Evolutionary conservation across 1,140 invertebrate genomes (phyloP).

Genomic region (Cyclargus thomasi): DNA sequence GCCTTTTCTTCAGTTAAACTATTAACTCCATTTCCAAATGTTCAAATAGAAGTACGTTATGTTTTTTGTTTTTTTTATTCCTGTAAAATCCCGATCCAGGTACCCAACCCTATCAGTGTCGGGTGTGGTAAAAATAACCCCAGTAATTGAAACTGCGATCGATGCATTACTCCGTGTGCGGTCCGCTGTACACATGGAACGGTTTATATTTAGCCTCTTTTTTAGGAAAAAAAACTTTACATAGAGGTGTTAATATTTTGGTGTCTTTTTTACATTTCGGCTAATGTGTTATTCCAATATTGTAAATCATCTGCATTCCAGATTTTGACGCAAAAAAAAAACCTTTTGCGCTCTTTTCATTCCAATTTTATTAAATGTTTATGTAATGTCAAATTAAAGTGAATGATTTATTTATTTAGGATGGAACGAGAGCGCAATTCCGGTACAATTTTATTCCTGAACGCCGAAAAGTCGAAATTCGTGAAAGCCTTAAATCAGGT

Average conservation of each 20-base stretch:
- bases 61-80: too few relatives aligned
- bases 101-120: constrained; percentile 19
- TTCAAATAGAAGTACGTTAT: too few relatives aligned
- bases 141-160: constrained; percentile 54
- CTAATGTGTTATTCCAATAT: constrained; percentile 1
- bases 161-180: constrained; percentile 48
- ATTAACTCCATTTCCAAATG: too few relatives aligned
- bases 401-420: constrained; percentile 51
- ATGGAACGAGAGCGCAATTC: constrained; percentile 67
- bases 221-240: constrained; percentile 3
- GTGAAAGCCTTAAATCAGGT: constrained; percentile 19
- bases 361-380: constrained; percentile 11
- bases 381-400: constrained; percentile 22
- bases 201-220: neutral
- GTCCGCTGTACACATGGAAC: constrained; percentile 25
- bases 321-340: neutral
- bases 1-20: too few relatives aligned
- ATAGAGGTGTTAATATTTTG: neutral
- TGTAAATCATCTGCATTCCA: neutral
- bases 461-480: constrained; percentile 41
- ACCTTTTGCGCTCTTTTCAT: neutral
- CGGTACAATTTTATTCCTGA: constrained; percentile 39
- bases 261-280: neutral
- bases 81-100: constrained; percentile 11
- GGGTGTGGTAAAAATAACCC: constrained; percentile 41